Base-by-base conservation (phyloP, 2,113 vertebrate genomes). In the Arothron firmamentum region DNA sequence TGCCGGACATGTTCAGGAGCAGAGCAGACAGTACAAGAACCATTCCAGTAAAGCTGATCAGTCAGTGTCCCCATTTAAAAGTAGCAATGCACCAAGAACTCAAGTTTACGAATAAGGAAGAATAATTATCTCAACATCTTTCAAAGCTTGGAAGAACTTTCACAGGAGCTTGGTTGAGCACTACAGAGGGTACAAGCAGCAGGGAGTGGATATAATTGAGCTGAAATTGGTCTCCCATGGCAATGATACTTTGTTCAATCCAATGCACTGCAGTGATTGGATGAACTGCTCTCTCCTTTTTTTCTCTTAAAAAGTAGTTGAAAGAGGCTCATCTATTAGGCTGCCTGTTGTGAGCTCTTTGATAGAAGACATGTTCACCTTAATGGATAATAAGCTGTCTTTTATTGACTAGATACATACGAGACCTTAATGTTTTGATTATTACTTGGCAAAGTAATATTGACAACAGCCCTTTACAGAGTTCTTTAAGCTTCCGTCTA, bases 161-260 rank as follows among this genome's bases (percentile, higher is more conserved):
- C 77, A 51, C 63, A 74, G 74, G 55, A 23, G 74, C 82, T 77
- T 56, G 80, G 84, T 79, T 59, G 84, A 85, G 75, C 65, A 68
- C 80, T 78, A 82, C 81, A 82, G 84, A 90, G 82, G 84, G 81
- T 81, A 81, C 12, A 18, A 89, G 83, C 90, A 91, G 90, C 86
- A 0, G 90, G 90, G 89, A 89, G 87, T 90, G 84, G 75, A 88
- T 89, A 89, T 91, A 92, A 91, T 90, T 90, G 90, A 89, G 85
- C 86, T 83, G 78, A 85, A 89, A 89, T 87, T 88, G 87, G 80
- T 85, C 88, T 91, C 88, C 84, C 84, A 87, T 88, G 87, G 86
- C 85, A 89, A 79, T 84, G 70, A 80, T 79, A 87, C 83, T 89
- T 86, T 90, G 87, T 87, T 89, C 82, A 85, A 81, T 85, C 74